Percentiles rank a stretch among this genome's conserved stretches.
These are phyloP conservation scores for Agrilus cyanescens DNA, from an alignment of 2,888 invertebrate species.

Conservation along the genomic window DNA sequence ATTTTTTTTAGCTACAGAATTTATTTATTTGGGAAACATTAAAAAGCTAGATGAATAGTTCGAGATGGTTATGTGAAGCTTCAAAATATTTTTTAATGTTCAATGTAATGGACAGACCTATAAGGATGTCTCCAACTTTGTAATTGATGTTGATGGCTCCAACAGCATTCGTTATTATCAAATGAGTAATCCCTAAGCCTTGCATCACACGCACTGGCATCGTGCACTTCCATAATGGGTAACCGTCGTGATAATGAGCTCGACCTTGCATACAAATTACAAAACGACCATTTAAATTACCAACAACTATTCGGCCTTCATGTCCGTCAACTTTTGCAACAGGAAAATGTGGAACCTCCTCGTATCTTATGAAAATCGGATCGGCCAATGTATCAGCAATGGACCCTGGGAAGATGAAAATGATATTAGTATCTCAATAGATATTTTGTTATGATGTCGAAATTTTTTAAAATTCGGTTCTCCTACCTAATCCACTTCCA, in stretches of 20 bases:
- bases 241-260: conserved; percentile 96
- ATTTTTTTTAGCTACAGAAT: too few species aligned
- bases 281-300: conserved; percentile 62
- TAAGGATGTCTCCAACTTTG: conserved; percentile 91
- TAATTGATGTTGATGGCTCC: conserved; percentile 84
- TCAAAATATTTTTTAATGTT: too few species aligned
- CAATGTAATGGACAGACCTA: too few species aligned
- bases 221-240: conserved; percentile 85
- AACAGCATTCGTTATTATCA: conserved; percentile 94
- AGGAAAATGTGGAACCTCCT: conserved; percentile 89
- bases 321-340: conserved; percentile 87
- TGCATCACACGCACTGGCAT: conserved; percentile 97
- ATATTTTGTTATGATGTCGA: too few species aligned
- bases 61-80: too few species aligned
- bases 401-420: conserved; percentile 42
- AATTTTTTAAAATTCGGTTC: too few species aligned
- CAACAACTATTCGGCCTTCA: conserved; percentile 84
- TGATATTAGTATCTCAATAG: too few species aligned
- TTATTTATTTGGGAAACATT: too few species aligned
- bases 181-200: conserved; percentile 73
- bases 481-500: too few species aligned
- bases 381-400: conserved; percentile 68
- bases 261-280: conserved; percentile 96
- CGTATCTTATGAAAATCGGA: conserved; percentile 66
- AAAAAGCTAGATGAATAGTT: too few species aligned